Conservation (phyloP, 2,113 vertebrate genomes). For the Mastomys coucha region DNA sequence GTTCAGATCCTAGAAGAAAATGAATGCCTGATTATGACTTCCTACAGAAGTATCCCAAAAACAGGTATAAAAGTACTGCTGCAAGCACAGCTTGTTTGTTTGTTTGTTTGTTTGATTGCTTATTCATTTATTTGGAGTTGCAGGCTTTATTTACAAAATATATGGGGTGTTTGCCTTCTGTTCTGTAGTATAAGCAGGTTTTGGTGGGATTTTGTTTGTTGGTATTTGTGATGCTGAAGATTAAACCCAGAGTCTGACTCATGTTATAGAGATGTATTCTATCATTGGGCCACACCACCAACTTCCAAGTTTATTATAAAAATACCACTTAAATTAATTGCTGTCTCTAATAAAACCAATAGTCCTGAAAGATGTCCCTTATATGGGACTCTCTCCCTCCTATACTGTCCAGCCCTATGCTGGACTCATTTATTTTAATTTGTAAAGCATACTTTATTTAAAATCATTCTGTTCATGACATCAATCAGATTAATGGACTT, state of each 20-base stretch:
- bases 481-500: neutral
- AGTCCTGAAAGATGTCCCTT: neutral
- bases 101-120: too few relatives aligned
- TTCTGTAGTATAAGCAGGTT: slow-evolving; percentile 2
- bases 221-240: neutral
- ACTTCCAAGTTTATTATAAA: neutral
- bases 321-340: neutral
- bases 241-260: neutral
- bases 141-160: slow-evolving; percentile 21
- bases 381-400: neutral
- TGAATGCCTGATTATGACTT: neutral
- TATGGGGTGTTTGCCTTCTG: neutral
- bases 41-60: slow-evolving; percentile 1
- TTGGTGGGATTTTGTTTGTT: neutral
- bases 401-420: neutral
- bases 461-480: neutral
- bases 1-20: slow-evolving; percentile 11
- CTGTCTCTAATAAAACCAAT: neutral
- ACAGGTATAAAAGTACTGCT: neutral
- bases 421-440: slow-evolving; percentile 2
- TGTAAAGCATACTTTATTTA: neutral
- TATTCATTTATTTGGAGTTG: neutral
- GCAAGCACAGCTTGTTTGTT: neutral
- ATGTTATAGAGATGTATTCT: neutral
- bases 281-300: neutral